phyloP scores from a whole-genome alignment of 2,113 vertebrate genomes.

The Atlantisia rogersi region DNA sequence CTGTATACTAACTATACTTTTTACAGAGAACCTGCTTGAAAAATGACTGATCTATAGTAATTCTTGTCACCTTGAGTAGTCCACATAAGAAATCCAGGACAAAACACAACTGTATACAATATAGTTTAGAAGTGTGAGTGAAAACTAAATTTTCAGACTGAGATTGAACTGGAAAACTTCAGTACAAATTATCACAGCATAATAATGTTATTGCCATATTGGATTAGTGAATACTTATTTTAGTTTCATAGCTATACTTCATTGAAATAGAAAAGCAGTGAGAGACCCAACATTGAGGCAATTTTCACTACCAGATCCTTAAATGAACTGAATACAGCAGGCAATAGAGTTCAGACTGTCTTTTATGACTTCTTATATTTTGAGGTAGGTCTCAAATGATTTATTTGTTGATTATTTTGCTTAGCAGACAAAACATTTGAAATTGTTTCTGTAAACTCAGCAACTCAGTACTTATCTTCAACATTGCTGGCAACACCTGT shows the following conservation, averaged over 20 bases:
- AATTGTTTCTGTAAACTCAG: neutral
- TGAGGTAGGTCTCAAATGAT: neutral
- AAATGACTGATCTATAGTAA: neutral
- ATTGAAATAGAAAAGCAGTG: neutral
- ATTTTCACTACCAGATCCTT: neutral
- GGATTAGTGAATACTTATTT: neutral
- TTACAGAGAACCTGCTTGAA: neutral
- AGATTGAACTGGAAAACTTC: neutral
- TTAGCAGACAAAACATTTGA: neutral
- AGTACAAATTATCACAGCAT: neutral
- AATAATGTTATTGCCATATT: neutral
- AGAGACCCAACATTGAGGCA: neutral
- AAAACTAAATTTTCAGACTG: neutral
- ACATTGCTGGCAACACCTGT: neutral
- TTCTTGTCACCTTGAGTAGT: neutral
- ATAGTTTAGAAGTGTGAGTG: neutral
- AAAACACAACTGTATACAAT: accelerated
- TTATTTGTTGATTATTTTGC: slow-evolving; percentile 11
- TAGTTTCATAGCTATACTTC: neutral
- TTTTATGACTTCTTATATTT: neutral
- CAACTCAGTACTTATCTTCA: neutral
- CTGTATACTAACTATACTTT: neutral
- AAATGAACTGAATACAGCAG: neutral
- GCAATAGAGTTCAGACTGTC: neutral
- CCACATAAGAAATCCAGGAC: neutral